Evolutionary conservation across 2,888 invertebrate species (phyloP).

Genomic region (Dryocosmus kuriphilus): DNA sequence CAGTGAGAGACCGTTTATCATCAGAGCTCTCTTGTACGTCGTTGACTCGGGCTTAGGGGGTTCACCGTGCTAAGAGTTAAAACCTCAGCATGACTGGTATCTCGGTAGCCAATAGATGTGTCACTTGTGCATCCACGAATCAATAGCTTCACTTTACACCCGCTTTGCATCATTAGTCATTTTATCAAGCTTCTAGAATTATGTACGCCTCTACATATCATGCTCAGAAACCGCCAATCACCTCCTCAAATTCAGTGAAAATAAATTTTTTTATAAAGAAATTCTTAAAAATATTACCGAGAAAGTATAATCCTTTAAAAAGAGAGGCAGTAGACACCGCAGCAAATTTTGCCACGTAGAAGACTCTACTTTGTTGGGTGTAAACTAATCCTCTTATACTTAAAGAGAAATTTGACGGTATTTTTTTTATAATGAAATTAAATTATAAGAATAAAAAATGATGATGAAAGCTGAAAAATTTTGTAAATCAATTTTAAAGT

Average conservation of each 20-base stretch:
- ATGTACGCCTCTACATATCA: slow-evolving; percentile 12
- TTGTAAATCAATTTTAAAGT: too few species aligned
- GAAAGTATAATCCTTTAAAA: too few species aligned
- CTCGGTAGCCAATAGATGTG: slow-evolving; percentile 76
- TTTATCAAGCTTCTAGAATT: slow-evolving; percentile 58
- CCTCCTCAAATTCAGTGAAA: neutral
- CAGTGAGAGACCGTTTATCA: slow-evolving; percentile 71
- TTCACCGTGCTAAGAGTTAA: slow-evolving; percentile 73
- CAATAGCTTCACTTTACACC: slow-evolving; percentile 74
- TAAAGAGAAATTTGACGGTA: too few species aligned
- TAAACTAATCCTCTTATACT: too few species aligned
- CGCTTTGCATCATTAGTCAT: slow-evolving; percentile 72
- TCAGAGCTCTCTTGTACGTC: slow-evolving; percentile 61
- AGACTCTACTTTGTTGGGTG: too few species aligned
- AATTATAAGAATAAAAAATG: too few species aligned
- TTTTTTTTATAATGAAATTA: too few species aligned
- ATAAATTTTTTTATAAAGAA: neutral
- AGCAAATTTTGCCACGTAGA: too few species aligned
- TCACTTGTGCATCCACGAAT: slow-evolving; percentile 76
- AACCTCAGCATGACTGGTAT: slow-evolving; percentile 77
- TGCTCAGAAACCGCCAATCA: neutral
- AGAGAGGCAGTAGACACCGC: too few species aligned
- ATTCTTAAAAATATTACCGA: neutral
- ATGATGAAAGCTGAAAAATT: too few species aligned
- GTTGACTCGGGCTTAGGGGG: slow-evolving; percentile 65